phyloP scores from a whole-genome alignment of 92 coral and sea anemone species.

The Hydrozoanthus gracilis region DNA sequence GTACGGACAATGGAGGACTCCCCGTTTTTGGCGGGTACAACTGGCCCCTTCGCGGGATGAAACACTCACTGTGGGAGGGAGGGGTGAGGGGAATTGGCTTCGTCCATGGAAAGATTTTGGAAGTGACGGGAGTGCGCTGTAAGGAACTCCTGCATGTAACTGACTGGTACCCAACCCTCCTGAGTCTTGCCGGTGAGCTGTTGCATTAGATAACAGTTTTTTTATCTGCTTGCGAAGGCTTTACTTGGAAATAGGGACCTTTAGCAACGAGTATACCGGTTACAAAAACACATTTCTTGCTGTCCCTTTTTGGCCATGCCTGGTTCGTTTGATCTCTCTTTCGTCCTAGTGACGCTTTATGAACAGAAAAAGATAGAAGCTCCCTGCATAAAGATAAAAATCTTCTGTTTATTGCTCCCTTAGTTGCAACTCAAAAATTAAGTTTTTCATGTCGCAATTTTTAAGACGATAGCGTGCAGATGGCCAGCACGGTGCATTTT shows the following conservation, averaged over 20 bases:
- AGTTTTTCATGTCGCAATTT: too few species aligned
- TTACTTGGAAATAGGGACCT: neutral
- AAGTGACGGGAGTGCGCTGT: constrained; percentile 55
- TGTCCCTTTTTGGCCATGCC: too few species aligned
- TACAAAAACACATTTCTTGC: too few species aligned
- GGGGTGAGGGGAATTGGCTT: constrained; percentile 77
- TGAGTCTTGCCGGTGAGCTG: constrained; percentile 62
- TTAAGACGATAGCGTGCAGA: too few species aligned
- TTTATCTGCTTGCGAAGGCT: neutral
- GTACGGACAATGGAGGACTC: constrained; percentile 82
- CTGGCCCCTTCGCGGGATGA: constrained; percentile 85
- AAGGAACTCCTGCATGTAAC: constrained; percentile 71
- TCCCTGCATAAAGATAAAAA: too few species aligned
- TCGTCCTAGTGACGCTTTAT: too few species aligned
- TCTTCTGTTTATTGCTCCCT: too few species aligned
- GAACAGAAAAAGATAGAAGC: too few species aligned
- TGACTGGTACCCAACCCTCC: constrained; percentile 80
- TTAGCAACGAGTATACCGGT: too few species aligned
- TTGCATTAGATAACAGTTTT: neutral
- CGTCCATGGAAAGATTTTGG: constrained; percentile 71
- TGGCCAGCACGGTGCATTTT: too few species aligned
- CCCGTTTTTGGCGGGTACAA: constrained; percentile 69
- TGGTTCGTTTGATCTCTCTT: too few species aligned
- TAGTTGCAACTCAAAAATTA: too few species aligned
- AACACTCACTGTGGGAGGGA: constrained; percentile 80